A percentile compares a stretch with the other conserved stretches of the same genome.
Conservation (phyloP, 2,797 vertebrate species). For the Falco concolor region DNA sequence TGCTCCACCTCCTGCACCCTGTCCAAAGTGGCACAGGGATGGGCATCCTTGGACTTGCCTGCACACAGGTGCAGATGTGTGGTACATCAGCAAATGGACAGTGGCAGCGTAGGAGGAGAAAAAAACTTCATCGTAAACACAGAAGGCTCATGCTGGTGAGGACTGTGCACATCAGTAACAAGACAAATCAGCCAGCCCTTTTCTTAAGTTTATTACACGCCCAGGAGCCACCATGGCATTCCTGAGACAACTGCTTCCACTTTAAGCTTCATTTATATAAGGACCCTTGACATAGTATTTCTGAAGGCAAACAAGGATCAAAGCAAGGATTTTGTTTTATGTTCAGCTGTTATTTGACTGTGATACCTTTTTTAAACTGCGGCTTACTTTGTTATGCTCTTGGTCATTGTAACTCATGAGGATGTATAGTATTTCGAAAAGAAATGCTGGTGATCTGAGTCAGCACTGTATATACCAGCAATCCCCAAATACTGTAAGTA, state of each 20-base stretch:
- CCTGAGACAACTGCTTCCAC: background rate
- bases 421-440: background rate
- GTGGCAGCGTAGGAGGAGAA: background rate
- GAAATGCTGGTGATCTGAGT: background rate
- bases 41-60: background rate
- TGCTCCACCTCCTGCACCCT: background rate
- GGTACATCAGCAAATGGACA: fast-evolving
- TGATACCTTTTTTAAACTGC: background rate
- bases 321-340: background rate
- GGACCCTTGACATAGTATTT: background rate
- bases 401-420: background rate
- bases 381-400: background rate
- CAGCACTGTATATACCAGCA: conserved; percentile 50
- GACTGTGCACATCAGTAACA: background rate
- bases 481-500: conserved; percentile 76
- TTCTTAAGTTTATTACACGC: background rate
- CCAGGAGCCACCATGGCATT: background rate
- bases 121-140: fast-evolving
- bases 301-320: background rate
- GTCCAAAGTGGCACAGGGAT: fast-evolving
- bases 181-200: background rate
- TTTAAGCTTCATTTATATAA: background rate
- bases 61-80: fast-evolving
- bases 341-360: background rate
- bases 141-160: background rate